phyloP scores from a whole-genome alignment of 23 tunicate genomes.

The Corella eumyota region DNA sequence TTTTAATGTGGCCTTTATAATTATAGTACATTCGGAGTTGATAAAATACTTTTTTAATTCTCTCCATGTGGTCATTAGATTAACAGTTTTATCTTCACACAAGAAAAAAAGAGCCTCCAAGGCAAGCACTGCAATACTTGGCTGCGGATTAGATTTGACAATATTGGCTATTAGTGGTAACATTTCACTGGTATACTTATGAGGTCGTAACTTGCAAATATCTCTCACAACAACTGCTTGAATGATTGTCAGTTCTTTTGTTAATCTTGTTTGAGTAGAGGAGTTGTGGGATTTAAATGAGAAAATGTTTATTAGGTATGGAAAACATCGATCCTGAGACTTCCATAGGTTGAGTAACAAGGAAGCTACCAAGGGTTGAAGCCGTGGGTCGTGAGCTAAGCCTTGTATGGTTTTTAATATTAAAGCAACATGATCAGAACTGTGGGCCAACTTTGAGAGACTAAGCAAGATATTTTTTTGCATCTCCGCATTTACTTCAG shows the following conservation, averaged over 20 bases:
- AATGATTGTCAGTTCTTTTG: slow-evolving; percentile 10
- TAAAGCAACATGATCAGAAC: slow-evolving; percentile 20
- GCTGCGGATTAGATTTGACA: neutral
- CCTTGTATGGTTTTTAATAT: slow-evolving; percentile 30
- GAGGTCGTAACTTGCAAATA: slow-evolving; percentile 22
- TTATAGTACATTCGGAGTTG: neutral
- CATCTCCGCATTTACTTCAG: neutral
- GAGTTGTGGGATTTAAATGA: slow-evolving; percentile 1
- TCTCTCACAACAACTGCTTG: slow-evolving; percentile 19
- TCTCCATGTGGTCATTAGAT: slow-evolving; percentile 24
- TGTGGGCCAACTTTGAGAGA: slow-evolving; percentile 28
- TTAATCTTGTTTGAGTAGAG: neutral
- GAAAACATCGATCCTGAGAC: slow-evolving; percentile 50
- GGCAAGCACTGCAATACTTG: slow-evolving; percentile 1
- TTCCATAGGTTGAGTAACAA: slow-evolving; percentile 40
- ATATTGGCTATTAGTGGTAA: slow-evolving; percentile 8
- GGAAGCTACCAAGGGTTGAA: slow-evolving; percentile 19
- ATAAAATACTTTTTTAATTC: slow-evolving; percentile 3
- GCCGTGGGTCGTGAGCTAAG: slow-evolving; percentile 1
- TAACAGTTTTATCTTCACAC: slow-evolving; percentile 21
- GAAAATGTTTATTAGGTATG: slow-evolving; percentile 35
- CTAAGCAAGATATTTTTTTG: slow-evolving; percentile 3
- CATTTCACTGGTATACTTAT: slow-evolving; percentile 39
- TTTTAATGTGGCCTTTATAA: slow-evolving; percentile 8
- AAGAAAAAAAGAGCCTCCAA: slow-evolving; percentile 38